phyloP scores from a whole-genome alignment of 2,888 invertebrate species.

The Colostygia pectinataria region DNA sequence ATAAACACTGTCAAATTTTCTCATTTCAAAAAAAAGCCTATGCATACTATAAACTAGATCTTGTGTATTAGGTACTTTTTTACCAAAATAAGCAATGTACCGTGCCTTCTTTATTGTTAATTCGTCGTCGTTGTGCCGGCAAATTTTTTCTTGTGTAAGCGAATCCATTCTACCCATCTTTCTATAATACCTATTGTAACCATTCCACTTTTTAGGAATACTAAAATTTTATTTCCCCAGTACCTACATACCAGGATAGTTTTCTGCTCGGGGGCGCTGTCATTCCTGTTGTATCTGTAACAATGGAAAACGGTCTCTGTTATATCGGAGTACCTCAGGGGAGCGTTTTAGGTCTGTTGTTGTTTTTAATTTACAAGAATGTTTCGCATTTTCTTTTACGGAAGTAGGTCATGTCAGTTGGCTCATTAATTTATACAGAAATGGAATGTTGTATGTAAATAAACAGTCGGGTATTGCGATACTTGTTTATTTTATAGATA shows the following conservation, averaged over 20 bases:
- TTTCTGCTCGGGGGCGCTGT: conserved; percentile 44
- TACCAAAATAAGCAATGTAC: too few relatives aligned
- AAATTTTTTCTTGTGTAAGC: not conserved
- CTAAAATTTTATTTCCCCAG: conserved; percentile 13
- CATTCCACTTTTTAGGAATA: conserved; percentile 12
- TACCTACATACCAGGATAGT: conserved; percentile 59
- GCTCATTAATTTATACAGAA: conserved; percentile 4
- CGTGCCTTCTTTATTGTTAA: too few relatives aligned
- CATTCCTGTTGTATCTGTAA: conserved; percentile 71
- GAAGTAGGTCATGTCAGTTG: conserved; percentile 11
- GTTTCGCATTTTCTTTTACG: not conserved
- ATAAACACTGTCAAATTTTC: too few relatives aligned
- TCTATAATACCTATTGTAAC: not conserved
- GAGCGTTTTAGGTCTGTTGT: conserved; percentile 24
- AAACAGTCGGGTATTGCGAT: conserved; percentile 1
- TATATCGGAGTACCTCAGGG: conserved; percentile 27
- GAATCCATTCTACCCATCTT: not conserved
- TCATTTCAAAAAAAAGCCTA: too few relatives aligned
- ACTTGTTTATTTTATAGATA: conserved; percentile 4
- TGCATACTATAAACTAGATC: too few relatives aligned
- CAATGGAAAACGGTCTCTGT: conserved; percentile 38
- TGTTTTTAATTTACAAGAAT: conserved; percentile 29
- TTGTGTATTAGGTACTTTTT: too few relatives aligned
- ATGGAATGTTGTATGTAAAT: conserved; percentile 5
- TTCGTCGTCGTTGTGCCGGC: too few relatives aligned